Evolutionary conservation across 1,140 invertebrate species (phyloP), one percentile per base, ranked within the genome.

Genomic region (Micrasema longulum): DNA sequence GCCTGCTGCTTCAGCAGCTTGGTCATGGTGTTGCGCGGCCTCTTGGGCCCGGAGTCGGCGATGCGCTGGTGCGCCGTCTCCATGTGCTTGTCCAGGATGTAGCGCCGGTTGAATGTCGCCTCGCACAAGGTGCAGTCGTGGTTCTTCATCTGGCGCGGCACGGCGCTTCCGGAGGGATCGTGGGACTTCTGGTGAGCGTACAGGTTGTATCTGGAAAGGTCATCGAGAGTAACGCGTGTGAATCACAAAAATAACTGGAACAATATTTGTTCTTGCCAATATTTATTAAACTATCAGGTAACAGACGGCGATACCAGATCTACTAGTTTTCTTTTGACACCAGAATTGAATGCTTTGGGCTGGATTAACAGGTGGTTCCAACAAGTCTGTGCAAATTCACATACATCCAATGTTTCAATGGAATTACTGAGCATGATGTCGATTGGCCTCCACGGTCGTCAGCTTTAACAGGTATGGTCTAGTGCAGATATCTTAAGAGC

Each of bases 1-100:
- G 69, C 81, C 77, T 83, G 82, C 74, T 80, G 79, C 78, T 85
- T 83, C 57, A 85, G 79, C 73, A 84, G 77, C 78, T 84, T 84
- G 78, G 79, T 83, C 83, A 85, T 85, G 73, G 83, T 85, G 78
- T 84, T 85, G 60, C 83, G 79, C 65, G 82, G 82, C 66, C 80
- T 81, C 67, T 81, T 80, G 73, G 81, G 81, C 62, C 79, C 79
- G 3, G 80, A 78, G 77, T 85, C 83, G 41, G 82, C 78, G 45
- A 81, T 76, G 62, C 82, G 79, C 18, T 81, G 80, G 80, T 84
- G 83, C 55, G 76, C 78, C 16, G 71, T 71, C 52, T 78, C 76
- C 75, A 78, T 78, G 79, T 84, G 83, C 48, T 82, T 80, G 77
- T 85, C 83, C 77, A 85, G 75, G 77, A 82, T 77, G 76, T 81